Conservation (phyloP, 92 coral and sea anemone species). For the Blastomussa wellsi region DNA sequence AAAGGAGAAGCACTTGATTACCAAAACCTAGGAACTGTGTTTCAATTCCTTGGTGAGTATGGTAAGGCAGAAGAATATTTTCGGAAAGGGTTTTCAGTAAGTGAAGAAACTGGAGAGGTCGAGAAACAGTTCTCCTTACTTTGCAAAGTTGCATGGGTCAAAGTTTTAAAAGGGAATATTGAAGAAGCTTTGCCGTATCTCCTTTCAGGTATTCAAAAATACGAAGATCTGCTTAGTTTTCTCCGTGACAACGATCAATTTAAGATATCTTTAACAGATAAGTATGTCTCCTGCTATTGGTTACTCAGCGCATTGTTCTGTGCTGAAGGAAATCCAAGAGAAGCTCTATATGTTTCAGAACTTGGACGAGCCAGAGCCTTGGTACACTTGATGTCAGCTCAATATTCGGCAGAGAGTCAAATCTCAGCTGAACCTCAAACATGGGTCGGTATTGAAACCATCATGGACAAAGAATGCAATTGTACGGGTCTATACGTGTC, state of each 20-base stretch:
- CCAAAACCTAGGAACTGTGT: background rate
- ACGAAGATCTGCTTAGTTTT: background rate
- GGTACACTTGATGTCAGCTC: background rate
- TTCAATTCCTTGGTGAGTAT: background rate
- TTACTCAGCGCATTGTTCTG: background rate
- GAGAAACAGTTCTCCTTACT: background rate
- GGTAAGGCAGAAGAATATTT: background rate
- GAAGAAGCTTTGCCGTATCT: background rate
- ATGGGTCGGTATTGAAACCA: background rate
- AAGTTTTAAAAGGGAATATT: background rate
- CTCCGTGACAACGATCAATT: constrained; percentile 2
- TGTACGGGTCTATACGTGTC: constrained; percentile 4
- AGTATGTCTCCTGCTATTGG: background rate
- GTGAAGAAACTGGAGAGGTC: background rate
- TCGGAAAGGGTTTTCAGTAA: background rate
- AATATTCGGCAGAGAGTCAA: background rate
- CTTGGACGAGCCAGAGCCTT: constrained; percentile 6
- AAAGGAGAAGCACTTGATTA: background rate
- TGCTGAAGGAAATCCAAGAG: background rate
- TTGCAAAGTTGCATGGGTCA: background rate
- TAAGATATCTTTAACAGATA: background rate
- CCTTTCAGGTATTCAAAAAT: background rate
- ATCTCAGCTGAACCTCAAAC: background rate
- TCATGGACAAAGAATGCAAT: background rate
- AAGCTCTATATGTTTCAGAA: background rate